phyloP scores from a whole-genome alignment of 2,888 invertebrate genomes.

The Metopia argyrocephala region DNA sequence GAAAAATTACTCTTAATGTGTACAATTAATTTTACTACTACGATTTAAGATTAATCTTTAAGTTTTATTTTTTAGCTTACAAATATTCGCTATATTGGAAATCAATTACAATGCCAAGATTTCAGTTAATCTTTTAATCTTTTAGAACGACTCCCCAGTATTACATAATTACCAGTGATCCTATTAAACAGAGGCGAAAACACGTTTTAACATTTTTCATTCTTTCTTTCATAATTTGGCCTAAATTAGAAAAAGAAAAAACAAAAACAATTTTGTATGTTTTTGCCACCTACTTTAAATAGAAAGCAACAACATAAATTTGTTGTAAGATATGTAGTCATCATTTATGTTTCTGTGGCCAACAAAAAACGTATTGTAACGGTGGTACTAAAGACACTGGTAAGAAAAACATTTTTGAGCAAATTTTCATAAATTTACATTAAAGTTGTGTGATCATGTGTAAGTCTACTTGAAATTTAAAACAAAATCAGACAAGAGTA shows the following conservation, averaged over 20 bases:
- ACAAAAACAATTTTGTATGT: too few species aligned
- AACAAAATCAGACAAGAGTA: not conserved
- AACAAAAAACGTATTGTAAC: too few species aligned
- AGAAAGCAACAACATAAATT: constrained; percentile 48
- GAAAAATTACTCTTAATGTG: too few species aligned
- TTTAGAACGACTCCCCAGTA: not conserved
- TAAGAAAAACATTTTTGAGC: constrained; percentile 21
- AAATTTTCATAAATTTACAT: constrained; percentile 62
- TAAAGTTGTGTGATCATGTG: not conserved
- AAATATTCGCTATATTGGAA: not conserved
- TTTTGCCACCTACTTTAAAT: constrained; percentile 52
- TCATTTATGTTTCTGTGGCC: not conserved
- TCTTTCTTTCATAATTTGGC: too few species aligned
- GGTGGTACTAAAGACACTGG: too few species aligned
- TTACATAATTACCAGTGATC: constrained; percentile 47
- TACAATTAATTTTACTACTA: too few species aligned
- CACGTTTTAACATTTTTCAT: constrained; percentile 16
- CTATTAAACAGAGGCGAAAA: constrained; percentile 39
- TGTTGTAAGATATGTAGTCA: constrained; percentile 45
- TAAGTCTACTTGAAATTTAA: too few species aligned
- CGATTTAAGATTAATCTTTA: too few species aligned
- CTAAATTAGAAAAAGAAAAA: too few species aligned
- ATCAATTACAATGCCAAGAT: constrained; percentile 8
- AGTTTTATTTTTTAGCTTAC: too few species aligned
- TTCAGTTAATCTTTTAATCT: constrained; percentile 43